A percentile compares a stretch with the other conserved stretches of the same genome.
phyloP scores from a whole-genome alignment of 30 jellyfish, hydroid and myxozoan genomes.

The Cassiopea andromeda region DNA sequence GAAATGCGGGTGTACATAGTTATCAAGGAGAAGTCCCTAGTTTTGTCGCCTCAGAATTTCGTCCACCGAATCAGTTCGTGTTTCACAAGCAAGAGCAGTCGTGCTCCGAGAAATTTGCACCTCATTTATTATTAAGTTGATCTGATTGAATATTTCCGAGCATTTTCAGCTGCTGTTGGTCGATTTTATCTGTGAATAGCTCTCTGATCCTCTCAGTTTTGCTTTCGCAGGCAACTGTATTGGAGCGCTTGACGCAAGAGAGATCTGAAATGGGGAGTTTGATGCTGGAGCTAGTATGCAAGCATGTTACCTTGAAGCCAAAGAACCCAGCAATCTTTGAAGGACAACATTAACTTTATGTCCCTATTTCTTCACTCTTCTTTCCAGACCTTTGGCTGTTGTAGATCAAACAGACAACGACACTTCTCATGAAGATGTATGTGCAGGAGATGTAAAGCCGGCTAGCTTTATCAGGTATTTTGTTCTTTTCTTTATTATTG shows the following conservation, averaged over 20 bases:
- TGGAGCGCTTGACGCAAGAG: not conserved
- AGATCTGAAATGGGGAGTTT: not conserved
- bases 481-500: not conserved
- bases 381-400: not conserved
- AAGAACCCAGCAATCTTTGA: not conserved
- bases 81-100: not conserved
- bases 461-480: too few species aligned
- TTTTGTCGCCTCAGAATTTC: not conserved
- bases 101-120: constrained; percentile 6
- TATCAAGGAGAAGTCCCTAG: not conserved
- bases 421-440: too few species aligned
- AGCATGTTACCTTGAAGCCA: not conserved
- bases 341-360: not conserved
- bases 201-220: not conserved
- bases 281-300: not conserved
- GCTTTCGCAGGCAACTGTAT: not conserved
- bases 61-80: not conserved
- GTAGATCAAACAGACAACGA: too few species aligned
- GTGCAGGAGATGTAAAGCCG: too few species aligned
- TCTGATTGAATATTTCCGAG: not conserved
- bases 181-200: not conserved
- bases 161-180: constrained; percentile 3
- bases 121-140: not conserved
- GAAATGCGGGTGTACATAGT: too few species aligned
- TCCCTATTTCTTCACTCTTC: not conserved